A percentile compares a stretch with the other conserved stretches of the same genome.
These are phyloP conservation scores for Sipha flava DNA, from an alignment of 1,140 invertebrate species.

Conservation along the genomic window DNA sequence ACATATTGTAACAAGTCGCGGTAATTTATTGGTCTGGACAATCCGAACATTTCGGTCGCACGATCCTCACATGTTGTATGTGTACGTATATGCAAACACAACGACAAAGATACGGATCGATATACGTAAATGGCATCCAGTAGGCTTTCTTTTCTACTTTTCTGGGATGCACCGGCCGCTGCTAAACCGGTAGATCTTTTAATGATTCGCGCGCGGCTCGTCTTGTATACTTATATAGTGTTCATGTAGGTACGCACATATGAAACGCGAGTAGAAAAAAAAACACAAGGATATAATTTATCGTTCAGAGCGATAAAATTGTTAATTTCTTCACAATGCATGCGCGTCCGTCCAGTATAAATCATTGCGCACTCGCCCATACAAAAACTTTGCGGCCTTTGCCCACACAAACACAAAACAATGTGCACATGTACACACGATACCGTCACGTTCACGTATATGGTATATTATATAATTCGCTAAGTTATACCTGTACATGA, in stretches of 20 bases:
- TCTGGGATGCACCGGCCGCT: neutral
- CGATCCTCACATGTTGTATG: neutral
- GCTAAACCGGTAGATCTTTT: constrained; percentile 15
- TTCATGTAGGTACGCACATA: neutral
- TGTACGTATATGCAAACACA: neutral
- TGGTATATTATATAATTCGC: neutral
- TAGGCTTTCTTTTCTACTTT: neutral
- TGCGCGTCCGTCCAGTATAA: neutral
- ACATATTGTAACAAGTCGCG: no score
- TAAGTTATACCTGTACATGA: neutral
- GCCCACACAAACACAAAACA: no score
- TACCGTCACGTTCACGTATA: no score
- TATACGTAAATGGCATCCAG: neutral
- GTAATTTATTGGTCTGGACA: neutral
- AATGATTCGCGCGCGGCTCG: neutral
- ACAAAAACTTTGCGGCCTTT: neutral
- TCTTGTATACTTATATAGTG: neutral
- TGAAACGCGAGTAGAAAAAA: neutral
- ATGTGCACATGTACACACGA: no score
- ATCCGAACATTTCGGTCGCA: neutral
- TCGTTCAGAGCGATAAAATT: neutral
- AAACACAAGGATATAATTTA: neutral
- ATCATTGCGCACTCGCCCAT: neutral
- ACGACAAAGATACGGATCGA: constrained; percentile 1
- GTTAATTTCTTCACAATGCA: neutral